Evolutionary conservation across 2,888 invertebrate genomes (phyloP).

Genomic region (Lasioglossum morio): DNA sequence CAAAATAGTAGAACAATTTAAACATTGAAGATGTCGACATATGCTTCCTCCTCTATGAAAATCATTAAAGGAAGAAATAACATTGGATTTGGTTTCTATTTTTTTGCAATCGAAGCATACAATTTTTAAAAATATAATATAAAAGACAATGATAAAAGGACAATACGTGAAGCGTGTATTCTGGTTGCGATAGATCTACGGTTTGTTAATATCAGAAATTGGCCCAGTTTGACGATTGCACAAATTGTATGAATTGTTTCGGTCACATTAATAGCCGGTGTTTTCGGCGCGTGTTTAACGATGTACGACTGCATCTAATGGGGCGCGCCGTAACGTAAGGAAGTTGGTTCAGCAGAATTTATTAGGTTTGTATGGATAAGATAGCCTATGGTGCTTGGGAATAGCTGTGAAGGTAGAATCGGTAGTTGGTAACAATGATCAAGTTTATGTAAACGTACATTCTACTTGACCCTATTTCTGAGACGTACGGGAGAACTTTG

Average conservation of each 20-base stretch:
- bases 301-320: neutral
- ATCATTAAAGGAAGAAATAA: too few relatives aligned
- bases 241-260: neutral
- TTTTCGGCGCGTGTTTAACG: neutral
- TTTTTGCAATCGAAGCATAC: too few relatives aligned
- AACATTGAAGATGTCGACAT: too few relatives aligned
- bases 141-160: too few relatives aligned
- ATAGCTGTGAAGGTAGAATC: neutral
- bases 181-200: too few relatives aligned
- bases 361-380: neutral
- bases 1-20: too few relatives aligned
- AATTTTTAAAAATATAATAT: too few relatives aligned
- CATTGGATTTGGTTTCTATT: too few relatives aligned
- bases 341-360: neutral
- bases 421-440: neutral
- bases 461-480: constrained; percentile 3
- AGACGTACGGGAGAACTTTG: neutral
- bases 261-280: neutral
- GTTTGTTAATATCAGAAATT: too few relatives aligned
- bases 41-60: too few relatives aligned
- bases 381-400: neutral
- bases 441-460: neutral
- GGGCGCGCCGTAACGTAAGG: neutral
- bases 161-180: too few relatives aligned
- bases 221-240: neutral